Percentiles rank a stretch among this genome's conserved stretches.
These are phyloP conservation scores for Rhopalosiphum nymphaeae DNA, from an alignment of 2,888 invertebrate genomes.

Conservation along the genomic window DNA sequence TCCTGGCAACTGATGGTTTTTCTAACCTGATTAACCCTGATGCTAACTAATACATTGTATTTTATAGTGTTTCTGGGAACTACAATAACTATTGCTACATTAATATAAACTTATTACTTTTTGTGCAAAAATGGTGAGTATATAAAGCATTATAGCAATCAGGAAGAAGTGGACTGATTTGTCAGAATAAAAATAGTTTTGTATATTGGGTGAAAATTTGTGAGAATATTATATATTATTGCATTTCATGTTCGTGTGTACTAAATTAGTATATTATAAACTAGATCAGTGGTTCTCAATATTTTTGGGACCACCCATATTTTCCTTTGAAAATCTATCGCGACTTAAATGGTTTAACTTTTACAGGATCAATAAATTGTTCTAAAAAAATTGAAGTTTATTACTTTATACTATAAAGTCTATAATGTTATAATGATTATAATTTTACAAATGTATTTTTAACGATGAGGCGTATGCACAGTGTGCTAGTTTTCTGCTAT, in stretches of 20 bases:
- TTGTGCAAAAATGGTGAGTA: background rate
- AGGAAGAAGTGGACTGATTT: background rate
- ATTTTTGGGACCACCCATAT: no score
- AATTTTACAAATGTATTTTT: no score
- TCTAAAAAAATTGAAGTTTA: no score
- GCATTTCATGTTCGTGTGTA: background rate
- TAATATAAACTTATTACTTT: background rate
- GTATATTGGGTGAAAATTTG: background rate
- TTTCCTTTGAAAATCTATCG: no score
- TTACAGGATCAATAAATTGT: no score
- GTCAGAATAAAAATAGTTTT: background rate
- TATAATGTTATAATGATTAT: no score
- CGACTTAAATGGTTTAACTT: no score
- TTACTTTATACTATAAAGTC: no score
- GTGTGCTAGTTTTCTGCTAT: no score
- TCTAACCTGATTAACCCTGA: background rate
- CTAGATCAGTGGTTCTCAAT: no score
- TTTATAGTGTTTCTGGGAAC: background rate
- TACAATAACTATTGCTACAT: background rate
- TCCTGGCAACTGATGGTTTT: background rate
- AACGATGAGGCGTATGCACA: no score
- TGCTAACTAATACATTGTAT: background rate
- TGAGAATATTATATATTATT: background rate
- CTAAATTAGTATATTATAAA: background rate
- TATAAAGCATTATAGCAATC: background rate